Conservation (phyloP, 2,113 vertebrate species). For the Lonchura striata region DNA sequence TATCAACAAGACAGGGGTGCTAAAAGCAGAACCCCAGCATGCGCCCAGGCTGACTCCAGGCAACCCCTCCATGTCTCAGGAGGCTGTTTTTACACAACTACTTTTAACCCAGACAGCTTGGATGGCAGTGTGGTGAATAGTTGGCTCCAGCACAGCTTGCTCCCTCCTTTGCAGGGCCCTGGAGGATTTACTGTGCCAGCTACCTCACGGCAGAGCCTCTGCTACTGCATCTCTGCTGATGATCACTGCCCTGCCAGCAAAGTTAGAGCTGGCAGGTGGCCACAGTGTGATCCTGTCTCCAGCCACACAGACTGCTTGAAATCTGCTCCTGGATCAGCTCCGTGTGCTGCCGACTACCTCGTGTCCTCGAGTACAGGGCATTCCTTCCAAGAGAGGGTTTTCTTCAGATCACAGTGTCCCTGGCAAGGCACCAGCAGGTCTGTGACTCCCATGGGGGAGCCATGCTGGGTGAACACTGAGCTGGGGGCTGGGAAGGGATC, state of each 20-base stretch:
- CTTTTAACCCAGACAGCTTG: neutral
- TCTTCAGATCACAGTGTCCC: neutral
- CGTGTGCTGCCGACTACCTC: neutral
- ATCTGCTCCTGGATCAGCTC: slow-evolving; percentile 6
- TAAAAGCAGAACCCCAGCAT: neutral
- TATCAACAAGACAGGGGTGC: neutral
- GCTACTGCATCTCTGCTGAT: slow-evolving; percentile 33
- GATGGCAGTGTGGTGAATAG: neutral
- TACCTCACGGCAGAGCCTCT: slow-evolving; percentile 6
- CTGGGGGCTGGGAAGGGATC: neutral
- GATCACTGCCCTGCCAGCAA: neutral
- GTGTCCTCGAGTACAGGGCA: neutral
- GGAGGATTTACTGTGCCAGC: slow-evolving; percentile 20
- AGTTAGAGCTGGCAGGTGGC: slow-evolving; percentile 11
- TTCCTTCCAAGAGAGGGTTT: slow-evolving; percentile 3
- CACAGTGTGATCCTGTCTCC: neutral
- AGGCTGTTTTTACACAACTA: neutral
- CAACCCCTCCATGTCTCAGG: neutral
- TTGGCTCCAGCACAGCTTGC: neutral
- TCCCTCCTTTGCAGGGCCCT: slow-evolving; percentile 7
- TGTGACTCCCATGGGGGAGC: neutral
- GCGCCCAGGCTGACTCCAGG: neutral
- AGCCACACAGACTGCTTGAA: slow-evolving; percentile 6
- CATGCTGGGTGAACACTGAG: neutral
- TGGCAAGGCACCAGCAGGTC: neutral